Evolutionary conservation across 2,888 invertebrate species (phyloP).

Genomic region (Geophilus truncorum): DNA sequence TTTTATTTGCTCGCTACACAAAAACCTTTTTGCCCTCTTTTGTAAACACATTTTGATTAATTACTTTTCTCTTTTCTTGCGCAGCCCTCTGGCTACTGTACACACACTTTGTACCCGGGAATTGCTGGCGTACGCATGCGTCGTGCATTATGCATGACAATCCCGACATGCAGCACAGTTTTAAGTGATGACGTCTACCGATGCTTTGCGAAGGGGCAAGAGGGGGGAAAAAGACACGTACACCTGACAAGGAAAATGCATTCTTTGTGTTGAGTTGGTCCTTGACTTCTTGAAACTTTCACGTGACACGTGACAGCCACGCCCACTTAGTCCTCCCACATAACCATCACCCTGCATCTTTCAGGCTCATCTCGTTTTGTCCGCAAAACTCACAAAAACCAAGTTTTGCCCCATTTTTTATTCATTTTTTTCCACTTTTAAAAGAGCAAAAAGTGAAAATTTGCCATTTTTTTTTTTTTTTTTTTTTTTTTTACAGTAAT

Average conservation of each 20-base stretch:
- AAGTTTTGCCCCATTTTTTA: not conserved
- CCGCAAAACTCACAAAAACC: not conserved
- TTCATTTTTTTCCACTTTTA: not conserved
- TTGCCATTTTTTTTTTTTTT: not conserved
- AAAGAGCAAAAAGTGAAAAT: too few species aligned
- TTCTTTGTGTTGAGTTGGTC: conserved; percentile 16
- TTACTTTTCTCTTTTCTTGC: conserved; percentile 10
- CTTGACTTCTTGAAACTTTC: conserved; percentile 7
- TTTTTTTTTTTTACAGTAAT: not conserved
- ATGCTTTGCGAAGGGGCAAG: conserved; percentile 2
- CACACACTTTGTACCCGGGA: not conserved
- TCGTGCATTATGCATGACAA: not conserved
- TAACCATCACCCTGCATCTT: not conserved
- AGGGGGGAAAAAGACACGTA: not conserved
- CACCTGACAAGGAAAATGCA: conserved; percentile 12
- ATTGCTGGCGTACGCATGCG: not conserved
- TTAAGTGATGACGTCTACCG: not conserved
- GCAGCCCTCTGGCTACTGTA: conserved; percentile 1
- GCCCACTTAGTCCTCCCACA: not conserved
- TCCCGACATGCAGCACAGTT: not conserved
- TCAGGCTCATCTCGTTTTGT: too few species aligned
- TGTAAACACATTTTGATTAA: conserved; percentile 20
- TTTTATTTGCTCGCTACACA: not conserved
- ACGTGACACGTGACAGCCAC: conserved; percentile 12
- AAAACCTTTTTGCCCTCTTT: conserved; percentile 7